phyloP scores from a whole-genome alignment of 2,888 invertebrate species.

The Camponotus fellah region DNA sequence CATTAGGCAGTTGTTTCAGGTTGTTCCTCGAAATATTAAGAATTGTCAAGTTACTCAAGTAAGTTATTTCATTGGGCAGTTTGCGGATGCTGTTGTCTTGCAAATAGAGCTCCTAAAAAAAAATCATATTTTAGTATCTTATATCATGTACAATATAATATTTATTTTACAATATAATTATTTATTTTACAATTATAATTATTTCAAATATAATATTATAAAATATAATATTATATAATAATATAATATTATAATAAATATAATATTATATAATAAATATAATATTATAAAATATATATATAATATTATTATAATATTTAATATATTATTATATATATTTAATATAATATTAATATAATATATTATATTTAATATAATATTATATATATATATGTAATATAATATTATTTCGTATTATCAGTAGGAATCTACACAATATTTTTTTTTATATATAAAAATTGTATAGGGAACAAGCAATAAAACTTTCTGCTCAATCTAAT shows the following conservation, averaged over 20 bases:
- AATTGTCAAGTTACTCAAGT: conserved; percentile 89
- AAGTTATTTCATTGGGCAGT: conserved; percentile 90
- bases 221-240: no score
- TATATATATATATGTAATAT: no score
- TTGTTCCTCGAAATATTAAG: conserved; percentile 91
- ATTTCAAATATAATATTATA: no score
- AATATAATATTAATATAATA: no score
- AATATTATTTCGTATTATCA: background rate
- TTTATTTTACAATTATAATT: no score
- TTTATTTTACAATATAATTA: no score
- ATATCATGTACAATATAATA: background rate
- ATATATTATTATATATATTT: no score
- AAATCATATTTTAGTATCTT: conserved; percentile 6
- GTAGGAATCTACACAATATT: background rate
- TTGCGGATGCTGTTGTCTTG: conserved; percentile 91
- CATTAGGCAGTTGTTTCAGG: conserved; percentile 89
- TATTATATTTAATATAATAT: no score
- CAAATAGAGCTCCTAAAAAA: conserved; percentile 90
- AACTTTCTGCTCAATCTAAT: background rate
- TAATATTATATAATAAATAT: no score
- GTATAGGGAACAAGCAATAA: background rate
- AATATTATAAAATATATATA: no score
- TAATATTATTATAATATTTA: no score
- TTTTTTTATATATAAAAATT: background rate
- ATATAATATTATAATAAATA: no score